phyloP scores from a whole-genome alignment of 2,797 vertebrate genomes.

The Limnodromus scolopaceus region DNA sequence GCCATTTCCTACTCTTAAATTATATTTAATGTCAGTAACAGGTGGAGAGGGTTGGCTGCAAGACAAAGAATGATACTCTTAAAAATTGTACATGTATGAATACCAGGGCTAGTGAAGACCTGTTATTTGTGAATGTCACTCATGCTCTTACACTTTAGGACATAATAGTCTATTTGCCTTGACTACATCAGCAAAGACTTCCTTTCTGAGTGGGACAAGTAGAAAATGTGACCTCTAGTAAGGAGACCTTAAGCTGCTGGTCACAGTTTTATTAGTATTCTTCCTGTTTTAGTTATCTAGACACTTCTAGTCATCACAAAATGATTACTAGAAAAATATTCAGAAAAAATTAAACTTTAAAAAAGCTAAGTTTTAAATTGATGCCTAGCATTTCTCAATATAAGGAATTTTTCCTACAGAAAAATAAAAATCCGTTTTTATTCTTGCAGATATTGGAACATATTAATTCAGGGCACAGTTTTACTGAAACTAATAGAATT shows the following conservation, averaged over 20 bases:
- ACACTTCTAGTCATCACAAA: background rate
- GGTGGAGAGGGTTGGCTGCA: background rate
- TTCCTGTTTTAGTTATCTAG: background rate
- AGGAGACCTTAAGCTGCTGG: background rate
- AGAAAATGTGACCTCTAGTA: background rate
- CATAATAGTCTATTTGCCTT: background rate
- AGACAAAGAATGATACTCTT: background rate
- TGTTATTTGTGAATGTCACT: background rate
- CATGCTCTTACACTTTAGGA: background rate
- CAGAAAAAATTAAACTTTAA: background rate
- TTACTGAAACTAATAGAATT: background rate
- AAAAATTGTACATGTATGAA: background rate
- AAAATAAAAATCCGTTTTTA: background rate
- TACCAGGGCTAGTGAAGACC: background rate
- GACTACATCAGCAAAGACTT: background rate
- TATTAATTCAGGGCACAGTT: background rate
- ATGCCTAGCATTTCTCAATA: background rate
- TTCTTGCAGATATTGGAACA: background rate
- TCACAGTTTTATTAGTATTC: background rate
- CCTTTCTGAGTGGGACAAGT: background rate
- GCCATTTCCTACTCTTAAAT: background rate
- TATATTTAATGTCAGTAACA: background rate
- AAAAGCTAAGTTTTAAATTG: fast-evolving
- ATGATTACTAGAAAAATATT: background rate
- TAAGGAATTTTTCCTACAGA: background rate